Evolutionary conservation across 2,113 vertebrate species (phyloP).

Genomic region (Glaucidium brasilianum): DNA sequence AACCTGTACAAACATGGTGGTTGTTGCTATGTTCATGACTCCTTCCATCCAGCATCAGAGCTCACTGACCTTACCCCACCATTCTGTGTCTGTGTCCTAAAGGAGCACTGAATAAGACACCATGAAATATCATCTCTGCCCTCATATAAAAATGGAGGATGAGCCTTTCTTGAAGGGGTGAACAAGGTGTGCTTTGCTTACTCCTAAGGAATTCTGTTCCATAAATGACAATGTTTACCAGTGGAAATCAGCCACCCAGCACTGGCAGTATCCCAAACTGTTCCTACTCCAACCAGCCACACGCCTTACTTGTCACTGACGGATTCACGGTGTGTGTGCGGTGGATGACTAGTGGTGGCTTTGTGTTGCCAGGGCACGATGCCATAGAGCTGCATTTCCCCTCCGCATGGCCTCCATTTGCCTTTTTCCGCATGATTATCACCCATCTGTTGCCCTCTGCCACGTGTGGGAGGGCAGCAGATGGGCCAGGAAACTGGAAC

Average conservation of each 20-base stretch:
- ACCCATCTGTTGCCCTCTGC: slow-evolving; percentile 72
- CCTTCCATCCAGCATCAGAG: background rate
- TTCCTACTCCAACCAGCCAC: slow-evolving; percentile 29
- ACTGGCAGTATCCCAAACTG: background rate
- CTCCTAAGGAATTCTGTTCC: background rate
- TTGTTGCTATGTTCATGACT: background rate
- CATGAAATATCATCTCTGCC: background rate
- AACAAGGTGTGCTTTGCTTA: background rate
- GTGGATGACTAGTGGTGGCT: slow-evolving; percentile 57
- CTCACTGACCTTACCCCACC: background rate
- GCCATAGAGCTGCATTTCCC: slow-evolving; percentile 62
- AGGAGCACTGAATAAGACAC: background rate
- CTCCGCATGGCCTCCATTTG: slow-evolving; percentile 67
- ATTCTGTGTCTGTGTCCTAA: background rate
- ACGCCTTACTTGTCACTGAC: slow-evolving; percentile 45
- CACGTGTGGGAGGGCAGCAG: slow-evolving; percentile 63
- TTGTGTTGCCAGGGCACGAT: slow-evolving; percentile 61
- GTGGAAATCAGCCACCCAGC: slow-evolving; percentile 5
- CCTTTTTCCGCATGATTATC: slow-evolving; percentile 68
- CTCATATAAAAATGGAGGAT: background rate
- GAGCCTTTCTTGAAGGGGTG: background rate
- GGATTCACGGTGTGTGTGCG: background rate
- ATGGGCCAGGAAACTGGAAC: slow-evolving; percentile 69
- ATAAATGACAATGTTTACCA: slow-evolving; percentile 19
- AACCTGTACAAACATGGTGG: background rate